A percentile compares a stretch with the other conserved stretches of the same genome.
Conservation (phyloP, 1,140 invertebrate genomes). For the Anagrus nilaparvatae region DNA sequence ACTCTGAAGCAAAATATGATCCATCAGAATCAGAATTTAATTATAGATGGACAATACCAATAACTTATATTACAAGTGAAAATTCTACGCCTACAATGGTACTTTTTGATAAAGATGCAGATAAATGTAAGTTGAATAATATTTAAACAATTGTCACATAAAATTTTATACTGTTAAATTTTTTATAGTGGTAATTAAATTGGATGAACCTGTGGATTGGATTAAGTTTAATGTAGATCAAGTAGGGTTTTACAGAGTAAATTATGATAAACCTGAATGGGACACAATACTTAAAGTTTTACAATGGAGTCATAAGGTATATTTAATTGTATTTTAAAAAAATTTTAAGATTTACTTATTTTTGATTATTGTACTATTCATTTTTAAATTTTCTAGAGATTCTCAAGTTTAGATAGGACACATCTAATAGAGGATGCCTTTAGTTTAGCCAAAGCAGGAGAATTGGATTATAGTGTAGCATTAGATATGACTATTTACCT, state of each 20-base stretch:
- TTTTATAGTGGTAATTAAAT: conserved; percentile 38
- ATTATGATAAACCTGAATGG: conserved; percentile 66
- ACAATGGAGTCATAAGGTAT: conserved; percentile 42
- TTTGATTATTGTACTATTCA: neutral
- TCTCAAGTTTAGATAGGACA: conserved; percentile 66
- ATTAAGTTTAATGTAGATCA: conserved; percentile 81
- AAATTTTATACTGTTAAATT: conserved; percentile 5
- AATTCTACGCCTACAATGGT: conserved; percentile 37
- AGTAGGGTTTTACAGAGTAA: conserved; percentile 80
- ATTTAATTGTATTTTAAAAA: conserved; percentile 12
- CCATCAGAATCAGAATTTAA: conserved; percentile 46
- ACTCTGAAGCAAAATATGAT: conserved; percentile 47
- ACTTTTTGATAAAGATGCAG: conserved; percentile 50
- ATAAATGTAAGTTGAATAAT: conserved; percentile 40
- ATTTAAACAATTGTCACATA: neutral
- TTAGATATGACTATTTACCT: conserved; percentile 61
- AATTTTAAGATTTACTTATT: neutral
- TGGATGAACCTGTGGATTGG: conserved; percentile 50
- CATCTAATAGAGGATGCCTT: conserved; percentile 81
- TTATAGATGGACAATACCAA: conserved; percentile 74
- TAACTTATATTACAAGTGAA: conserved; percentile 61
- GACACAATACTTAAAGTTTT: conserved; percentile 48
- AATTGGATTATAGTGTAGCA: conserved; percentile 53
- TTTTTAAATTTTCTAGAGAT: conserved; percentile 36
- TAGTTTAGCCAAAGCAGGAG: conserved; percentile 60